Conservation (phyloP, 2,888 invertebrate genomes). For the Sarcophaga variegata region DNA sequence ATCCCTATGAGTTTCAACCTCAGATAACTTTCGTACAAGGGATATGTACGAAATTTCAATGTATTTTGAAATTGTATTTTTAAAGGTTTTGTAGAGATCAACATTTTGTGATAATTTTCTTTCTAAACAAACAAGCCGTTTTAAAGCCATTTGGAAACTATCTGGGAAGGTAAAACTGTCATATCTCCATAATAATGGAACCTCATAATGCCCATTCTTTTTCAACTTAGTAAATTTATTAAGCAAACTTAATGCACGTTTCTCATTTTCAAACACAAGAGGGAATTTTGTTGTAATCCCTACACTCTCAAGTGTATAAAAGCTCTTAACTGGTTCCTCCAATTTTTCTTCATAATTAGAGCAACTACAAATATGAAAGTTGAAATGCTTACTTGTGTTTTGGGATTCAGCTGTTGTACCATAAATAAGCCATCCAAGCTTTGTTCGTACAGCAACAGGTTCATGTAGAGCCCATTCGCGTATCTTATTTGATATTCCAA, state of each 20-base stretch:
- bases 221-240: slow-evolving; percentile 11
- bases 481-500: slow-evolving; percentile 35
- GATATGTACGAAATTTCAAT: background rate
- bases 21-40: slow-evolving; percentile 24
- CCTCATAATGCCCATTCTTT: slow-evolving; percentile 19
- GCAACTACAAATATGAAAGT: slow-evolving; percentile 43
- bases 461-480: slow-evolving; percentile 23
- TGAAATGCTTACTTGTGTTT: slow-evolving; percentile 26
- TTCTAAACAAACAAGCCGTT: slow-evolving; percentile 27
- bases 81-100: slow-evolving; percentile 19
- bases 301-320: slow-evolving; percentile 49
- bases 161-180: background rate
- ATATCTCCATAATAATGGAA: slow-evolving; percentile 28
- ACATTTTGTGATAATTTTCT: slow-evolving; percentile 17
- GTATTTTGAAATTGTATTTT: slow-evolving; percentile 39
- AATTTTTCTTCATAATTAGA: slow-evolving; percentile 2
- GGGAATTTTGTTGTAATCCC: slow-evolving; percentile 43
- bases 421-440: slow-evolving; percentile 46
- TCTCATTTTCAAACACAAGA: slow-evolving; percentile 17
- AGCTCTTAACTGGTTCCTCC: slow-evolving; percentile 40
- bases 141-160: slow-evolving; percentile 41
- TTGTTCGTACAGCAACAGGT: slow-evolving; percentile 31
- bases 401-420: background rate
- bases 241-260: slow-evolving; percentile 31
- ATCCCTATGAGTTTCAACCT: slow-evolving; percentile 14